These are phyloP conservation scores for Hypotaenidia okinawae DNA, from an alignment of 2,797 vertebrate genomes.

Conservation along the genomic window DNA sequence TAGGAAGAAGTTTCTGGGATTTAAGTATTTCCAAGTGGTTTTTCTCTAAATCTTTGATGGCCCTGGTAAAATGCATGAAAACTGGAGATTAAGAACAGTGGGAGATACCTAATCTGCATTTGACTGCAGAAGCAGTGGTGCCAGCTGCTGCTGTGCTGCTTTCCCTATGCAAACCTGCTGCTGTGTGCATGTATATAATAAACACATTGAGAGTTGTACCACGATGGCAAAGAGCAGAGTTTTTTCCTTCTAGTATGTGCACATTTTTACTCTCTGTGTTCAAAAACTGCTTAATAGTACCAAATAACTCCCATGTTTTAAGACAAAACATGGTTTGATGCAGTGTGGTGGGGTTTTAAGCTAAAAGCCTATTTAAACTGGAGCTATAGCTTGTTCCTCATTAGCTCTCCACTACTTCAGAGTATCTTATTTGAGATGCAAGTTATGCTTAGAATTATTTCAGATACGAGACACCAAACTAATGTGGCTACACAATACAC, in stretches of 20 bases:
- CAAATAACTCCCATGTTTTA: not conserved
- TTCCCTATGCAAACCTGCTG: not conserved
- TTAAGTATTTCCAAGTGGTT: slow-evolving; percentile 52
- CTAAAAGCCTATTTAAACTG: not conserved
- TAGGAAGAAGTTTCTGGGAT: not conserved
- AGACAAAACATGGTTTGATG: not conserved
- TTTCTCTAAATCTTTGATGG: not conserved
- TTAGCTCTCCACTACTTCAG: not conserved
- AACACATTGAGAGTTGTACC: too few species aligned
- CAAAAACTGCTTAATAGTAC: not conserved
- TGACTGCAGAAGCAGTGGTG: slow-evolving; percentile 1
- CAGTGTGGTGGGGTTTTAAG: not conserved
- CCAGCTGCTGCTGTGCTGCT: slow-evolving; percentile 15
- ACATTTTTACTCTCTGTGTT: not conserved
- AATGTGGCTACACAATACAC: not conserved
- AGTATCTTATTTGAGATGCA: not conserved
- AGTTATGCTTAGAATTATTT: not conserved
- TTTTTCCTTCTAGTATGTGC: not conserved
- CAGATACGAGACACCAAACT: not conserved
- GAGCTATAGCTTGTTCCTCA: not conserved
- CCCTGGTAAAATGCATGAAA: not conserved
- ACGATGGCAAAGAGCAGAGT: not conserved
- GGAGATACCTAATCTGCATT: not conserved
- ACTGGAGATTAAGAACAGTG: not conserved
- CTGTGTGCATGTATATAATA: not conserved